phyloP scores from a whole-genome alignment of 2,888 invertebrate species.

The Lepas anatifera region DNA sequence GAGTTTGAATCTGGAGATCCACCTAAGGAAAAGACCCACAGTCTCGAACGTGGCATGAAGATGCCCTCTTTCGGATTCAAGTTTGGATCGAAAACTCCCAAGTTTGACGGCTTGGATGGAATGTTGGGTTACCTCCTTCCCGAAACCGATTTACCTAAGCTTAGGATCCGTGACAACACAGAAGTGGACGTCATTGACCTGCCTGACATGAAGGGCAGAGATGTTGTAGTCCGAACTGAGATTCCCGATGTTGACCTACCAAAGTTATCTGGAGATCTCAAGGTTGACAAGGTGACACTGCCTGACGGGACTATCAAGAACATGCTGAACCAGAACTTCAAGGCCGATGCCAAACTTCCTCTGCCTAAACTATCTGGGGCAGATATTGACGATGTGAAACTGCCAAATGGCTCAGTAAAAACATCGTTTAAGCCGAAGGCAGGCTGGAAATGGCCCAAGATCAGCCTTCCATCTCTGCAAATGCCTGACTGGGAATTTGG shows the following conservation, averaged over 20 bases:
- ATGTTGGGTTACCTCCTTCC: background rate
- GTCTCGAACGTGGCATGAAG: background rate
- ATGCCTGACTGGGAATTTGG: background rate
- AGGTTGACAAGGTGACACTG: background rate
- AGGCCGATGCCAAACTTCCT: constrained; percentile 14
- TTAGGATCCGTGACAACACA: background rate
- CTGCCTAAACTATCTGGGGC: constrained; percentile 15
- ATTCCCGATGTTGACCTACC: background rate
- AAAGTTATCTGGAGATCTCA: background rate
- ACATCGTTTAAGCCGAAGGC: background rate
- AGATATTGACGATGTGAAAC: constrained; percentile 14
- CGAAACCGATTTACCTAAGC: background rate
- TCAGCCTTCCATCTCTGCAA: background rate
- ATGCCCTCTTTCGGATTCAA: background rate
- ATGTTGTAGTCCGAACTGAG: background rate
- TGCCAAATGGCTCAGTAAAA: constrained; percentile 4
- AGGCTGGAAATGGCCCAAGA: background rate
- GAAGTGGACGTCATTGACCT: background rate
- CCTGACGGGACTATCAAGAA: background rate
- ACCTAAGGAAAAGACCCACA: background rate
- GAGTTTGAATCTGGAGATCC: background rate
- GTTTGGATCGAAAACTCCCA: background rate
- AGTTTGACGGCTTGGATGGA: background rate
- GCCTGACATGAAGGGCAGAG: background rate
- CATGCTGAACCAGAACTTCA: constrained; percentile 9